Base-by-base conservation (phyloP, 2,888 invertebrate genomes). In the Melikaiella ostensackeni region DNA sequence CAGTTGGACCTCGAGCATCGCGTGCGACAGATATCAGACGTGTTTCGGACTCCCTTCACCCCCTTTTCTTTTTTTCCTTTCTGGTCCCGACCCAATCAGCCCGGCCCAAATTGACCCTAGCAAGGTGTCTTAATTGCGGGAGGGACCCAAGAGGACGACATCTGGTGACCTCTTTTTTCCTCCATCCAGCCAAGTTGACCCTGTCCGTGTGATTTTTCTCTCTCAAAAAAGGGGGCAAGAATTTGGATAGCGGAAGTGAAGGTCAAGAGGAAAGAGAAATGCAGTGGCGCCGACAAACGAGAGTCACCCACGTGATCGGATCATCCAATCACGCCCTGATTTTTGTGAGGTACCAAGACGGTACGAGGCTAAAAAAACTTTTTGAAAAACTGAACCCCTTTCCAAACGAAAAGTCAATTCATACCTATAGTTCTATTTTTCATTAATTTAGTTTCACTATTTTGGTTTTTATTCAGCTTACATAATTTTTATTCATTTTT, bases 281-380 rank as follows among this genome's bases (percentile, higher is more conserved):
- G 91, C 91, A 91, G 91, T 91, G 91, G 91, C 91, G 91, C 70
- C 87, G 89, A 59, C 89, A 88, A 81, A 87, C 86, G 80, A 90
- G 86, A 84, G 81, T 91, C 86, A 88, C 85, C 84, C 90, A 88
- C 85, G 91, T 91, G 86, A 91, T 91, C 83, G 91, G 91, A 76
- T 91, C 91, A 19, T 88, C 90, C 76, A 88, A 89, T 87, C 88
- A 88, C 84, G 90, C 86, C 66, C 88, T 91, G 76, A 88, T 91
- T 78, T 88, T 91, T 86, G 86, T 89, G 86, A 89, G 91, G 89
- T 91, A 91, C 87, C 91, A 90, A 90, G 89, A 91, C 83, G 91
- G 91, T 91, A 91, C 88, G 91, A 80, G 84, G 75, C 76, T 38
- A 11, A 38, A 38, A 13, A 38, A 38, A 38, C 38, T 38, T 13